Evolutionary conservation across 2,113 vertebrate genomes (phyloP), one percentile per base, ranked within the genome.

Genomic region (Oplegnathus fasciatus): DNA sequence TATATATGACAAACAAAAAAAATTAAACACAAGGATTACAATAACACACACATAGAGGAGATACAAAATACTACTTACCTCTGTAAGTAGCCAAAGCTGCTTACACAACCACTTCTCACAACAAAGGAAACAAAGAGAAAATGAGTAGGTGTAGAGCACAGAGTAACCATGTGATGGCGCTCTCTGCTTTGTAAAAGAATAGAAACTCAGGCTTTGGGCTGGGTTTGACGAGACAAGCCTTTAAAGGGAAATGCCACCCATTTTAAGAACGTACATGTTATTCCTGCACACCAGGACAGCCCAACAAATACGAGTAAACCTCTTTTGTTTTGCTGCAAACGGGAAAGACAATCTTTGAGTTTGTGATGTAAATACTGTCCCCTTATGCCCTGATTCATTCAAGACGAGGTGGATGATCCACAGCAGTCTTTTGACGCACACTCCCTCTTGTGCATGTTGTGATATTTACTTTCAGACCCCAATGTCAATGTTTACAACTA

Each of bases 91-190:
- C 34, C 6, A 42, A 44, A 40, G 6, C 30, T 5, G 61, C 54
- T 68, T 6, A 6, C n/a, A 65, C 54, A 22, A 26, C 50, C 5
- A 0, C 46, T 15, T 44, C 1, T 0, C 26, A 52, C 71, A 84
- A 73, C 42, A 62, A 76, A 85, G 52, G 26, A 52, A 79, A 79
- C 61, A 79, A 72, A 85, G 30, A n/a, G 14, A 44, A 76, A 22
- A 26, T 13, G 0, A 6, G 3, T 2, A 17, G 1, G 1, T 67
- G 86, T 32, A 80, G 67, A 32, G 13, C 75, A 24, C n/a, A 54
- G 11, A 22, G 4, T 11, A 0, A 58, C 84, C 93, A 91, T 90
- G 60, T 26, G 93, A 67, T 84, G 93, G 75, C 78, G 62, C 34
- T 32, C n/a, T 88, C 34, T 71, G 22, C 77, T 68, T 82, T 83